Conservation (phyloP, 2,888 invertebrate species). For the Himalopsyche japonica region DNA sequence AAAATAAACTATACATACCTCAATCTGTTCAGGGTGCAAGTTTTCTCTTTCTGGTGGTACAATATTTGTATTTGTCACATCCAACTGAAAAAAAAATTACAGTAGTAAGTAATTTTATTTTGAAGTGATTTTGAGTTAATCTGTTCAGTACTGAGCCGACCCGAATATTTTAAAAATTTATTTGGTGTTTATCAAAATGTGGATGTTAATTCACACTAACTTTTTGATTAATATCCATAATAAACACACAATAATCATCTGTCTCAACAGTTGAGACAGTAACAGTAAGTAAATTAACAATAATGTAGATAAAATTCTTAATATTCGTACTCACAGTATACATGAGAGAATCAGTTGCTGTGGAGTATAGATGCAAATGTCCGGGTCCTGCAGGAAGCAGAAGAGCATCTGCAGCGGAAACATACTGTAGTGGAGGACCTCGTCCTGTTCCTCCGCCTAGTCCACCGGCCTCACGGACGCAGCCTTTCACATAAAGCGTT, state of each 20-base stretch:
- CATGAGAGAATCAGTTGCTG: constrained; percentile 52
- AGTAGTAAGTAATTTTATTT: too few species aligned
- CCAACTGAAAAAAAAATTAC: constrained; percentile 50
- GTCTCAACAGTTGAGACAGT: too few species aligned
- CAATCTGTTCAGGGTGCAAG: constrained; percentile 53
- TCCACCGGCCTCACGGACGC: constrained; percentile 56
- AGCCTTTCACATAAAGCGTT: constrained; percentile 48
- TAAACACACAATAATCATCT: too few species aligned
- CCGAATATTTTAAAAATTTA: too few species aligned
- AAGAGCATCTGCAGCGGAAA: constrained; percentile 48
- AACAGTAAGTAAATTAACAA: too few species aligned
- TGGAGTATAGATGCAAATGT: constrained; percentile 55
- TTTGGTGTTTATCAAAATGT: too few species aligned
- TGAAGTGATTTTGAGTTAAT: too few species aligned
- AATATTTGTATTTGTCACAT: constrained; percentile 54
- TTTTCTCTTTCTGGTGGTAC: constrained; percentile 53
- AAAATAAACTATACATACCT: constrained; percentile 43
- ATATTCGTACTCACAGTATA: constrained; percentile 51
- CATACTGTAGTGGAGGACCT: constrained; percentile 49
- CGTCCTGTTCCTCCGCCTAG: constrained; percentile 49
- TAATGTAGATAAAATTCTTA: too few species aligned
- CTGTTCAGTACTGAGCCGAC: too few species aligned
- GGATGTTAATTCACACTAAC: too few species aligned
- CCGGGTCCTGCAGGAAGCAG: constrained; percentile 54
- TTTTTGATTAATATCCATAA: too few species aligned